Conservation (phyloP, 2,113 vertebrate species). For the Corythoichthys haematopterus region DNA sequence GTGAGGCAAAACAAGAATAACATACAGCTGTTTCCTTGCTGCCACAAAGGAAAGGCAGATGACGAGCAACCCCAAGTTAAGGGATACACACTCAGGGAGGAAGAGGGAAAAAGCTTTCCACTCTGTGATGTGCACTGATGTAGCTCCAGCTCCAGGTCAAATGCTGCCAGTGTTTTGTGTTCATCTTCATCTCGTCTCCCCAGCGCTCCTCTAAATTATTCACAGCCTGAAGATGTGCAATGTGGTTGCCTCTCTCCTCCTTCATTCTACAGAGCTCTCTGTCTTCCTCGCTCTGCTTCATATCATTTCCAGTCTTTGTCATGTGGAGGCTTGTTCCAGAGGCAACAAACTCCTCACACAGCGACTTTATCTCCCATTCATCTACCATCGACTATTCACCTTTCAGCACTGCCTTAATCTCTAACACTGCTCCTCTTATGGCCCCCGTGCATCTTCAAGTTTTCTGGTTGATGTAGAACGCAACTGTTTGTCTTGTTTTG, state of each 20-base stretch:
- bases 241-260: constrained; percentile 47
- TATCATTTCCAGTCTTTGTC: constrained; percentile 41
- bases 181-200: constrained; percentile 71
- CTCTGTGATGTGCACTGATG: constrained; percentile 68
- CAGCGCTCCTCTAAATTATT: constrained; percentile 73
- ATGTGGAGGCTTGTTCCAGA: constrained; percentile 57
- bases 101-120: constrained; percentile 23
- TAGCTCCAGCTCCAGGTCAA: constrained; percentile 71
- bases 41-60: constrained; percentile 59
- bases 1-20: constrained; percentile 65
- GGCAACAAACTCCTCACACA: constrained; percentile 36
- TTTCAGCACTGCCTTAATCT: constrained; percentile 52
- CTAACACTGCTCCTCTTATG: constrained; percentile 49
- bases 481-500: constrained; percentile 9
- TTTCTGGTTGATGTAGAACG: constrained; percentile 38
- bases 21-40: constrained; percentile 67
- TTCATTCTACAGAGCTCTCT: constrained; percentile 27
- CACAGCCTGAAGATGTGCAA: constrained; percentile 64
- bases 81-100: constrained; percentile 18
- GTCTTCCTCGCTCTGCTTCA: constrained; percentile 39
- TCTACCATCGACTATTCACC: constrained; percentile 50
- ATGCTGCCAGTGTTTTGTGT: constrained; percentile 73
- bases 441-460: constrained; percentile 23
- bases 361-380: constrained; percentile 41
- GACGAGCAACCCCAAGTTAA: constrained; percentile 46